A percentile compares a stretch with the other conserved stretches of the same genome.
Conservation (phyloP, 2,888 invertebrate genomes). For the Drosophila pseudotalamancana region DNA sequence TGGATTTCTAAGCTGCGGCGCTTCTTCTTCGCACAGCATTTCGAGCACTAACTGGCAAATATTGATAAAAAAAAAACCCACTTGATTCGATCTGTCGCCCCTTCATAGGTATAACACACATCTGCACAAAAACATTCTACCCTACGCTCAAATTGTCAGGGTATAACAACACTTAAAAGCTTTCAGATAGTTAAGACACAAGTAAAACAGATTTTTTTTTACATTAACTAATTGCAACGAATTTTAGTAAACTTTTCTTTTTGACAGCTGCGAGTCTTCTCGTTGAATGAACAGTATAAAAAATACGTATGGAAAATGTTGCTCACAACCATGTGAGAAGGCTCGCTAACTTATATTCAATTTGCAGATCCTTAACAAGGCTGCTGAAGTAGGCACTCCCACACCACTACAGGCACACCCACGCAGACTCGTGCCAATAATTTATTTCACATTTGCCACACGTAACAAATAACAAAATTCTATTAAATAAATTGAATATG, state of each 20-base stretch:
- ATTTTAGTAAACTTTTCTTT: too few relatives aligned
- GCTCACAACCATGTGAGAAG: too few relatives aligned
- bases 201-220: background rate
- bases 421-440: conserved; percentile 29
- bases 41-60: too few relatives aligned
- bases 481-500: conserved; percentile 76
- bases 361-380: background rate
- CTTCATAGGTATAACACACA: too few relatives aligned
- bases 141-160: too few relatives aligned
- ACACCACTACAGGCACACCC: conserved; percentile 4
- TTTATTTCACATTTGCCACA: conserved; percentile 52
- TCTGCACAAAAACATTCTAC: too few relatives aligned
- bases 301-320: background rate
- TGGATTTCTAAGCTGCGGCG: too few relatives aligned
- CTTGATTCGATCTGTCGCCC: too few relatives aligned
- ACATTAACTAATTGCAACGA: background rate
- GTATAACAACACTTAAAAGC: background rate
- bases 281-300: background rate
- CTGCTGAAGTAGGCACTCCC: conserved; percentile 7
- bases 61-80: too few relatives aligned
- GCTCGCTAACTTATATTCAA: too few relatives aligned
- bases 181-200: background rate
- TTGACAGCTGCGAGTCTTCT: background rate
- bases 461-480: conserved; percentile 61
- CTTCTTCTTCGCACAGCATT: too few relatives aligned